Percentiles rank a stretch among this genome's conserved stretches.
Conservation (phyloP, 2,113 vertebrate genomes). For the Brachionichthys hirsutus region DNA sequence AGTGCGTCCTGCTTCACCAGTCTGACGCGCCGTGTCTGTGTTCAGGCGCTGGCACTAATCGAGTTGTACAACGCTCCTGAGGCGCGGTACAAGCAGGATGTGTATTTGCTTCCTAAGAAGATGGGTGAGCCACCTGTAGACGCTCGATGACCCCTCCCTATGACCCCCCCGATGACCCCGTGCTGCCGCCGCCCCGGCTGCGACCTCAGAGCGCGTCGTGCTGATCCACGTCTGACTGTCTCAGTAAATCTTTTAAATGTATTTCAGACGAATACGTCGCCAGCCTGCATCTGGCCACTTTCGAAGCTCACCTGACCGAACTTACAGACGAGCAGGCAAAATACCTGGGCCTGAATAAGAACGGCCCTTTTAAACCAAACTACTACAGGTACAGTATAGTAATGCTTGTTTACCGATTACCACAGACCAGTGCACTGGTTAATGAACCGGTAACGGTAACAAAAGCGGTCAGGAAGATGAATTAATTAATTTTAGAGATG, state of each 20-base stretch:
- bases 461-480: too few relatives aligned
- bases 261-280: constrained; percentile 95
- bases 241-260: constrained; percentile 12
- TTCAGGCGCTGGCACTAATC: constrained; percentile 92
- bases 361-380: constrained; percentile 97
- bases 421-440: too few relatives aligned
- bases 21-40: constrained; percentile 21
- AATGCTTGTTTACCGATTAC: not conserved
- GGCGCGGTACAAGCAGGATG: constrained; percentile 96
- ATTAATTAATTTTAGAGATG: not conserved
- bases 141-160: too few relatives aligned
- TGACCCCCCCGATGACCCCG: not conserved
- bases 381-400: constrained; percentile 87
- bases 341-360: constrained; percentile 96
- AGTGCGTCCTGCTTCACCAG: not conserved
- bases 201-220: not conserved
- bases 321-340: constrained; percentile 95
- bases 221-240: not conserved
- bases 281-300: constrained; percentile 93
- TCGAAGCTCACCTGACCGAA: constrained; percentile 95
- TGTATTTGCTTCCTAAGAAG: constrained; percentile 98
- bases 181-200: not conserved
- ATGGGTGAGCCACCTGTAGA: constrained; percentile 84
- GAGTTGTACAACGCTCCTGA: constrained; percentile 96
- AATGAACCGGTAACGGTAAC: too few relatives aligned